Evolutionary conservation across 2,888 invertebrate species (phyloP), one percentile per base, ranked within the genome.

Genomic region (Ectobius pallidus): DNA sequence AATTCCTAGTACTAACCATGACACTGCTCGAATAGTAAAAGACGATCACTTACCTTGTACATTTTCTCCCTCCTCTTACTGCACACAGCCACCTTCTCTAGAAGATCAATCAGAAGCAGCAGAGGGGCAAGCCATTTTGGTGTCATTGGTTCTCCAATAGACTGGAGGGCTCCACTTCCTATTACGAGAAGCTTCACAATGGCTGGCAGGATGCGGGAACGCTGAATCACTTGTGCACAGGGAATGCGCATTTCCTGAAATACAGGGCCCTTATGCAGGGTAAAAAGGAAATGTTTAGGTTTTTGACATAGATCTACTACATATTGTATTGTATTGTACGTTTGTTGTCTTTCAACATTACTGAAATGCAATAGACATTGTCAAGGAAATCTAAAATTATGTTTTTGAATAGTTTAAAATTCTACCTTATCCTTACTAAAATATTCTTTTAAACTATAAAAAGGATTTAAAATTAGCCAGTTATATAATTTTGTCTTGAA

Each of bases 41-140:
- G 11, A 34, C 34, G 11, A 7, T 34, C 34, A 81, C 79, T 77
- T 81, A 82, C 83, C 78, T 83, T 82, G 74, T 90, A 88, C 87
- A 92, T 89, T 30, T 88, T 84, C 61, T 86, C 83, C 78, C 90
- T 89, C 27, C 93, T 84, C 75, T 89, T 88, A 0, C 91, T 89
- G 30, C 90, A 87, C 42, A 90, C 85, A 2, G 91, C 87, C 14
- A 92, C 90, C 82, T 92, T 93, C 76, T 93, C 92, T 77, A 92
- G 87, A 63, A 92, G 87, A 81, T 94, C 94, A 25, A 94, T 86
- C 22, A 94, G 84, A 9, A 94, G 83, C 20, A 94, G 84, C 27
- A 92, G 81, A 1, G 92, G 92, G 1, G 93, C 90, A 22, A 94
- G 81, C 94, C 94, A 94, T 77, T 90, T 90, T 0, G 91, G 91